Evolutionary conservation across 2,888 invertebrate species (phyloP).

Genomic region (Subacronicta megacephala): DNA sequence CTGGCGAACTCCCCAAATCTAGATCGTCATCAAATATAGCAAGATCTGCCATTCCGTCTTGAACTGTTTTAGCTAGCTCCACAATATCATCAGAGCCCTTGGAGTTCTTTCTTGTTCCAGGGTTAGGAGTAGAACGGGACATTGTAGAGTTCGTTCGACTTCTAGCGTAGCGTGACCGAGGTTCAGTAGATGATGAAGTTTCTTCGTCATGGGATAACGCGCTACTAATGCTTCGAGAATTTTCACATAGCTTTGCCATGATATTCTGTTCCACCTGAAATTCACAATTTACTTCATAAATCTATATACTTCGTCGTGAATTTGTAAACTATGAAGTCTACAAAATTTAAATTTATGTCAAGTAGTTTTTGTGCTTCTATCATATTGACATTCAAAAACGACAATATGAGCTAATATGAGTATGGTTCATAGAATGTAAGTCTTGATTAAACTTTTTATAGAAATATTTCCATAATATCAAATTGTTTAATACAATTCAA

Average conservation of each 20-base stretch:
- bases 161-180: constrained; percentile 73
- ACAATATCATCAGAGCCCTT: constrained; percentile 82
- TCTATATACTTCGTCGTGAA: too few relatives aligned
- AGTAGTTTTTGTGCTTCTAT: too few relatives aligned
- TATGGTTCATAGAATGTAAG: neutral
- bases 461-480: constrained; percentile 1
- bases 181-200: constrained; percentile 76
- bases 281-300: neutral
- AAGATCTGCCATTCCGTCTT: constrained; percentile 88
- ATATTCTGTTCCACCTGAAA: constrained; percentile 77
- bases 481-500: constrained; percentile 2
- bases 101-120: constrained; percentile 71
- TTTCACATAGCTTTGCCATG: constrained; percentile 78
- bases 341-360: too few relatives aligned
- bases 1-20: constrained; percentile 64
- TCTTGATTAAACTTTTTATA: neutral
- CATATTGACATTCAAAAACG: too few relatives aligned
- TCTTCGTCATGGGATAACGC: constrained; percentile 82
- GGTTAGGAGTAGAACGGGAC: constrained; percentile 74
- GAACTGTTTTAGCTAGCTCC: constrained; percentile 88
- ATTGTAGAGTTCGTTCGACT: constrained; percentile 75
- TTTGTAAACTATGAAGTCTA: too few relatives aligned
- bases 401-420: too few relatives aligned
- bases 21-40: constrained; percentile 77
- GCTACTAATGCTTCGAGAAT: constrained; percentile 79